Conservation (phyloP, 1,140 invertebrate genomes). For the Bombus sylvicola region DNA sequence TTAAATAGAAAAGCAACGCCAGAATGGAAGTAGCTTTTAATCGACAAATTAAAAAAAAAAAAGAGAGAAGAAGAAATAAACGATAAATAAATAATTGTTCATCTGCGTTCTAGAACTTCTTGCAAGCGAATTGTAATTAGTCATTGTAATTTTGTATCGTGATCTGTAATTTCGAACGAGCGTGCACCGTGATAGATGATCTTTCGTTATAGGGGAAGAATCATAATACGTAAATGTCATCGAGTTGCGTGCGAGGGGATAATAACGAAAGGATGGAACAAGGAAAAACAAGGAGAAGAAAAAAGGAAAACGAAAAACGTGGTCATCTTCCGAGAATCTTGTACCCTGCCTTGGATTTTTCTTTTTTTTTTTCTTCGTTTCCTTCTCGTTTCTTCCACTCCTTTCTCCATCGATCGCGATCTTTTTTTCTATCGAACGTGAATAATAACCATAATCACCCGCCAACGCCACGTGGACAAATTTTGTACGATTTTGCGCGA, state of each 20-base stretch:
- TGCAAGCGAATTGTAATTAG: neutral
- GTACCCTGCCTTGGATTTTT: neutral
- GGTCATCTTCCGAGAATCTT: neutral
- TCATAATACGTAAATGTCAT: neutral
- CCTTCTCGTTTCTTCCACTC: neutral
- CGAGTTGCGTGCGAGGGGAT: neutral
- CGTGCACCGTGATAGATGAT: constrained; percentile 27
- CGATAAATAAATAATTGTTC: neutral
- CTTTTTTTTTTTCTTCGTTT: neutral
- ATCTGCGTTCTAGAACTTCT: neutral
- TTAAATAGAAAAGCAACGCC: neutral
- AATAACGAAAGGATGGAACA: neutral
- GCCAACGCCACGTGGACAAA: constrained; percentile 19
- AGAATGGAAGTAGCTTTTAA: neutral
- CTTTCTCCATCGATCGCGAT: neutral
- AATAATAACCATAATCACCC: constrained; percentile 43
- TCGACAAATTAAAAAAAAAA: neutral
- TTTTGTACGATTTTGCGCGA: constrained; percentile 31
- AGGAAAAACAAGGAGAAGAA: neutral
- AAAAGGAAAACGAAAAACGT: too few species aligned
- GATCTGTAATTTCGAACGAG: constrained; percentile 16
- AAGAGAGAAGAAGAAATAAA: neutral
- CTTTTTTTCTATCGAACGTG: constrained; percentile 1
- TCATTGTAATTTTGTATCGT: neutral
- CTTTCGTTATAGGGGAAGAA: neutral